These are phyloP conservation scores for Palythoa grandis DNA, from an alignment of 92 coral and sea anemone genomes.

Conservation along the genomic window DNA sequence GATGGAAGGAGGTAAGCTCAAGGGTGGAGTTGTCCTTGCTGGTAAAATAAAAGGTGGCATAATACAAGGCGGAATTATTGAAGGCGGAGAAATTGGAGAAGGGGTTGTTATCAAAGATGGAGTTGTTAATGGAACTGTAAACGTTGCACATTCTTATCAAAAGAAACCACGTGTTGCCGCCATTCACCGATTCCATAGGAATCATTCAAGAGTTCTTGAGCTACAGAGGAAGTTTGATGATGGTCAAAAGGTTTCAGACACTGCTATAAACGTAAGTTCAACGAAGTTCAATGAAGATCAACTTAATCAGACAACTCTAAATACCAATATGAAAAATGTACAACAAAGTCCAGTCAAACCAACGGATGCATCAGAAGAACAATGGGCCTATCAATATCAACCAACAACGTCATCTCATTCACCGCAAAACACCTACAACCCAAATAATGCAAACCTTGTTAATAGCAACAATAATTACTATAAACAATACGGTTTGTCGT, in stretches of 20 bases:
- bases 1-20: constrained; percentile 91
- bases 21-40: constrained; percentile 91
- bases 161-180: constrained; percentile 21
- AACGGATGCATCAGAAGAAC: neutral
- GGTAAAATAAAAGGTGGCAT: constrained; percentile 97
- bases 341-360: neutral
- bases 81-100: constrained; percentile 98
- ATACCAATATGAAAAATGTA: neutral
- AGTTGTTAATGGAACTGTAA: constrained; percentile 83
- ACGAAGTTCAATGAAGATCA: neutral
- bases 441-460: neutral
- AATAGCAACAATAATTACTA: neutral
- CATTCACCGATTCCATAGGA: neutral
- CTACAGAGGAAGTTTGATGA: too few species aligned
- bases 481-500: neutral
- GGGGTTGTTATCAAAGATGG: constrained; percentile 91
- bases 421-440: neutral
- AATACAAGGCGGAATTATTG: constrained; percentile 90
- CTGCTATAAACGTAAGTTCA: neutral
- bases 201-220: neutral
- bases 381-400: neutral
- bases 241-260: too few species aligned
- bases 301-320: neutral
- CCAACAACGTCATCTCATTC: neutral
- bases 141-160: constrained; percentile 38